Base-by-base conservation (phyloP, 1,140 invertebrate species). In the Apis florea region DNA sequence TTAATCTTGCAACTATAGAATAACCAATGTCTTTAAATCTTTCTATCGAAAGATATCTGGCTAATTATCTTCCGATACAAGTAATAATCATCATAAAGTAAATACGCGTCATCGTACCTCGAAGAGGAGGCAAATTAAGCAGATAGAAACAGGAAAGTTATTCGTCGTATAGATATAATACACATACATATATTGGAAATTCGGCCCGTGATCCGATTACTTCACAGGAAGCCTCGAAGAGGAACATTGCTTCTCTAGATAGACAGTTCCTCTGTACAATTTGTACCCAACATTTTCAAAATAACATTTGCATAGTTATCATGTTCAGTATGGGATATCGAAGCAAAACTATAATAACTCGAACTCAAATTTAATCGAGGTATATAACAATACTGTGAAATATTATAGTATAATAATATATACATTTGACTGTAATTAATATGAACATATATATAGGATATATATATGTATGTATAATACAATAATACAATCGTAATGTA, bases 281-380 rank as follows among this genome's bases (percentile, higher is more conserved):
- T 77, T 77, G 2, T 47, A 10, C 19, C 12, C 6, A 10, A 24
- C 31, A n/a, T 58, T 77, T 68, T 56, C 26, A 2, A 11, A 40
- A 40, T 40, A 40, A 8, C 51, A 67, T 56, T 77, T 77, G 74
- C 53, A 77, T 47, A 77, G 31, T 47, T 68, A 67, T 68, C 17
- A 40, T 13, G 31, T 40, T 75, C 66, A n/a, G 49, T 9, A 5
- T 0, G 13, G 8, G 12, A 13, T 17, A n/a, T 59, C 19, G 54
- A 40, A 9, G 31, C 13, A 40, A 47, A n/a, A 72, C 3, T 63
- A 51, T 74, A 70, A 70, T 15, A 13, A 8, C 3, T 10, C 12
- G 9, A 0, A 3, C 19, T 19, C 2, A 26, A 40, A 71, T n/a
- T 71, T 71, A n/a, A 19, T 12, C 26, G 53, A 56, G 26, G 12